A percentile compares a stretch with the other conserved stretches of the same genome.
Conservation (phyloP, 1,140 invertebrate species). For the Nasonia longicornis region DNA sequence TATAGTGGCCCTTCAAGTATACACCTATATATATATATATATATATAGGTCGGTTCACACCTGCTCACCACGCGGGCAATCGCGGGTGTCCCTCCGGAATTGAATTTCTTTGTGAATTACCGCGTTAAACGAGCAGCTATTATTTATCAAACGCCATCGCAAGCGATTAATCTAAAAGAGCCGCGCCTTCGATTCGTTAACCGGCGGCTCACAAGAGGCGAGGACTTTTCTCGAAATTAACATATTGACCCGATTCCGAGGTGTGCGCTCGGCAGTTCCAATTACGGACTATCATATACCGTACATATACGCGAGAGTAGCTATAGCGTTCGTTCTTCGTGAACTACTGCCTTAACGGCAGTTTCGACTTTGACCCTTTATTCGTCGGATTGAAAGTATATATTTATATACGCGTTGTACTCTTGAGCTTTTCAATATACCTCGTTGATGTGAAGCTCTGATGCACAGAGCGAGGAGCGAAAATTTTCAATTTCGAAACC, state of each 20-base stretch:
- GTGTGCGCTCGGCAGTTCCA: not conserved
- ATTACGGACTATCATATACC: not conserved
- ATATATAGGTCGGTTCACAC: not conserved
- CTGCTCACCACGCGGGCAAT: not conserved
- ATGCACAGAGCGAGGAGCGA: no score
- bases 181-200: not conserved
- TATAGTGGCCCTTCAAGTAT: no score
- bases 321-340: no score
- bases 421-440: no score
- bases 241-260: not conserved
- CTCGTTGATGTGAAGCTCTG: no score
- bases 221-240: conserved; percentile 7
- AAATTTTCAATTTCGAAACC: no score
- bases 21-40: not conserved
- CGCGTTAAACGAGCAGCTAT: not conserved
- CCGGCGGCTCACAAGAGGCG: not conserved
- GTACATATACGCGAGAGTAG: no score
- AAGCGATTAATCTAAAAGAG: not conserved
- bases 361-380: no score
- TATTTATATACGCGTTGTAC: no score
- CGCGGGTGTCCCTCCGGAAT: not conserved
- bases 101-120: not conserved
- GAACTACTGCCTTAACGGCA: no score
- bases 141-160: not conserved
- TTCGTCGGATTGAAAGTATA: no score